Evolutionary conservation across 1,140 invertebrate genomes (phyloP).

Genomic region (Campodea augens): DNA sequence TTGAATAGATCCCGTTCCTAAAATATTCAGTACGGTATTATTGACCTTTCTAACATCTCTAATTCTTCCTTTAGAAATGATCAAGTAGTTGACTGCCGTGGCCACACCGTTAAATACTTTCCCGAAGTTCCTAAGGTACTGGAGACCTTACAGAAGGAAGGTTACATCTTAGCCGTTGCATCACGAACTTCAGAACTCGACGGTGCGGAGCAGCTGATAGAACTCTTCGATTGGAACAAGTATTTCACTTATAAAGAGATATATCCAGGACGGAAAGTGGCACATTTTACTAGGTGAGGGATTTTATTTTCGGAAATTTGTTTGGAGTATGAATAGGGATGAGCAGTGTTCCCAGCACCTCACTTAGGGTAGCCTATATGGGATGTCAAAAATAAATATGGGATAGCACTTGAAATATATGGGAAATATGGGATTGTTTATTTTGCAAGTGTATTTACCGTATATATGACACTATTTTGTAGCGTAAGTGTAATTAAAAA

Average conservation of each 20-base stretch:
- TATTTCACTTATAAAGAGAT: conserved; percentile 53
- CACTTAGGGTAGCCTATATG: no score
- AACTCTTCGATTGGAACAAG: conserved; percentile 45
- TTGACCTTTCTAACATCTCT: conserved; percentile 4
- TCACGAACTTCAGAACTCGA: conserved; percentile 42
- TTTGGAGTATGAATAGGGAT: no score
- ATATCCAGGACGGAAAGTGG: conserved; percentile 47
- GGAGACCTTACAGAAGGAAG: conserved; percentile 30
- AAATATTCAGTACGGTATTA: not conserved
- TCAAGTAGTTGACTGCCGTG: conserved; percentile 30
- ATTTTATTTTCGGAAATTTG: no score
- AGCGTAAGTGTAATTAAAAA: no score
- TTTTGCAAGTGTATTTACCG: no score
- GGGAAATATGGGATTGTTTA: no score
- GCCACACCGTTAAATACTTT: conserved; percentile 31
- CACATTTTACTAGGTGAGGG: conserved; percentile 47
- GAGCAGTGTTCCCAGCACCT: no score
- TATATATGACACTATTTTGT: no score
- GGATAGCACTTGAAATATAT: no score
- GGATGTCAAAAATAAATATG: no score
- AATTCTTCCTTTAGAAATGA: conserved; percentile 24
- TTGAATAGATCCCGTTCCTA: conserved; percentile 1
- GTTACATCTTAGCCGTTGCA: conserved; percentile 37
- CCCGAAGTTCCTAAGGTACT: conserved; percentile 39
- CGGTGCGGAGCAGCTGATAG: conserved; percentile 42